A percentile compares a stretch with the other conserved stretches of the same genome.
Evolutionary conservation across 2,113 vertebrate genomes (phyloP).

Genomic region (Ondatra zibethicus): DNA sequence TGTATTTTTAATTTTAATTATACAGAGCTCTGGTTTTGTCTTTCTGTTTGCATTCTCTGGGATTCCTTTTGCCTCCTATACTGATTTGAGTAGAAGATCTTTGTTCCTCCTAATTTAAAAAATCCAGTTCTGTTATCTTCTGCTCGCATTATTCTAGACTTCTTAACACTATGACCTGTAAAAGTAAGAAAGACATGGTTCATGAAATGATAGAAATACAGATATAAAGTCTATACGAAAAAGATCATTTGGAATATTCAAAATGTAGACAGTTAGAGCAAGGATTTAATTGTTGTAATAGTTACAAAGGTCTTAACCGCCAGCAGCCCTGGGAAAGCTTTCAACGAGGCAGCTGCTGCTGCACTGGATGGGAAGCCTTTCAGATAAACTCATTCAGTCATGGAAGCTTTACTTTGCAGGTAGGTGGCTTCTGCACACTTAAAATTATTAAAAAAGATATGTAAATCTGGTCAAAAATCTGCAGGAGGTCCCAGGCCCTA

Average conservation of each 20-base stretch:
- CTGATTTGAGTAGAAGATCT: background rate
- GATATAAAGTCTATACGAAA: background rate
- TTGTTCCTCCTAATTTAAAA: background rate
- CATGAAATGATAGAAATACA: background rate
- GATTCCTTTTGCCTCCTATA: background rate
- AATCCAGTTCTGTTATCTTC: background rate
- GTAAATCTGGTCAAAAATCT: background rate
- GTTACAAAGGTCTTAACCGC: background rate
- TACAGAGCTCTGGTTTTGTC: background rate
- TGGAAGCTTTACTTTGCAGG: background rate
- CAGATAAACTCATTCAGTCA: background rate
- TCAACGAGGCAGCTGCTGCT: background rate
- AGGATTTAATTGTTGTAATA: background rate
- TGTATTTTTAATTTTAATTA: background rate
- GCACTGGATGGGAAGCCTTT: background rate
- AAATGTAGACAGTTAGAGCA: background rate
- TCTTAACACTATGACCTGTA: background rate
- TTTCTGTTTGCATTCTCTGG: background rate
- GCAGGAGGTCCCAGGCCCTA: background rate
- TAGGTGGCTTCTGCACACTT: background rate
- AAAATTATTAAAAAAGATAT: background rate
- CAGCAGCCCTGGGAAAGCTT: background rate
- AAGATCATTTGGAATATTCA: background rate
- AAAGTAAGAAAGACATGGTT: background rate
- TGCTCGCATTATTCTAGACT: slow-evolving; percentile 11